Evolutionary conservation across 2,888 invertebrate species (phyloP), one percentile per base, ranked within the genome.

Genomic region (Chaetogeoica ovagalla): DNA sequence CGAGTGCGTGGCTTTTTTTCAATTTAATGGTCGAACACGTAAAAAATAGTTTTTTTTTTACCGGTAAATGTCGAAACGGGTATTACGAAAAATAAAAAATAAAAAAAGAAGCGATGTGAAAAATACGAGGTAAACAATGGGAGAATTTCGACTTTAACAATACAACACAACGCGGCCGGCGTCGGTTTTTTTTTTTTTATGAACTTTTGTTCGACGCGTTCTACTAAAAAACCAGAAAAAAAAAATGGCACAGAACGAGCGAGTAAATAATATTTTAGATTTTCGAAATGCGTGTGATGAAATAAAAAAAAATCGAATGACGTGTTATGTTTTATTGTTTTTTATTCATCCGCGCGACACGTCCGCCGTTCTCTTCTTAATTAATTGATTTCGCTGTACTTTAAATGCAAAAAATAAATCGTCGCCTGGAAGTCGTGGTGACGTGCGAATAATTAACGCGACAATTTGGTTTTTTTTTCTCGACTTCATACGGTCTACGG

Each of bases 111-210:
- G 39, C 0, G 21, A 37, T 39, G 65, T 55, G 63, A 55, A 73
- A 74, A 65, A 57, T 75, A 6, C 1, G 30, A 37, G 17, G 59
- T 30, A 76, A 76, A 76, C 76, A 76, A 76, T 30, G 48, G 37
- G 30, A 30, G 52, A 68, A 68, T 68, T 76, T 48, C 68, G 59
- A 69, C 76, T 68, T 76, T 76, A 60, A 52, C 30, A 37, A 69
- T 39, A 75, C 30, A 30, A 30, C 30, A 75, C 74, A 75, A 75
- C 57, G 23, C 30, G 73, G 37, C 43, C 43, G n/a, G 37, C 43
- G 43, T 7, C 52, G 63, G 17, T 48, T 48, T 66, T 68, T 52
- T 52, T 65, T 65, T 65, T 39, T 63, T 17, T 17, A 55, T 39
- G 57, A 65, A 65, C 74, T 66, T 43, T 65, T 66, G 55, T 66